These are phyloP conservation scores for Ruditapes philippinarum DNA, from an alignment of 1,140 invertebrate species.

Conservation along the genomic window DNA sequence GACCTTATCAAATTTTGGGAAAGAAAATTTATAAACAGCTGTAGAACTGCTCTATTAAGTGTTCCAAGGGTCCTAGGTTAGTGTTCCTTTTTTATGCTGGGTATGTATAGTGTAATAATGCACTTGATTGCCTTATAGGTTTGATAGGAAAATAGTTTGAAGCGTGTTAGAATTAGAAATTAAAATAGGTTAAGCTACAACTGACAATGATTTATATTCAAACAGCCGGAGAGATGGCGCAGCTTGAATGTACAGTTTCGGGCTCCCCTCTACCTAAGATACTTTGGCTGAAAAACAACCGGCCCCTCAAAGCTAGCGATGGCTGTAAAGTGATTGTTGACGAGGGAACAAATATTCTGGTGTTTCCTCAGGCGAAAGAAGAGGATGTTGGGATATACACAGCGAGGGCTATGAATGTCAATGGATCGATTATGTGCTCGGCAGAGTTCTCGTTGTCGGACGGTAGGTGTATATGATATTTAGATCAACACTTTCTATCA, in stretches of 20 bases:
- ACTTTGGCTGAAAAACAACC: constrained; percentile 93
- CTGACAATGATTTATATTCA: too few species aligned
- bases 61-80: too few species aligned
- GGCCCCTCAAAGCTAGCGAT: constrained; percentile 93
- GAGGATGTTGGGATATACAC: constrained; percentile 98
- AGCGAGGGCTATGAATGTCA: constrained; percentile 96
- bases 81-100: too few species aligned
- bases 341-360: constrained; percentile 95
- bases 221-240: constrained; percentile 82
- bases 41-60: too few species aligned
- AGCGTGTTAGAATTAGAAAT: too few species aligned
- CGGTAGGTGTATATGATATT: constrained; percentile 77
- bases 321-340: constrained; percentile 91
- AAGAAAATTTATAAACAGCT: too few species aligned
- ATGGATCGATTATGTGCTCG: constrained; percentile 93
- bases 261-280: constrained; percentile 85
- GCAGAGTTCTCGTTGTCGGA: constrained; percentile 80
- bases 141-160: too few species aligned
- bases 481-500: too few species aligned
- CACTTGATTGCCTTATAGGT: too few species aligned
- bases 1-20: too few species aligned
- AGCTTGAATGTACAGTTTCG: constrained; percentile 82
- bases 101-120: too few species aligned
- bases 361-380: constrained; percentile 97
- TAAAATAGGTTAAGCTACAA: too few species aligned